A percentile compares a stretch with the other conserved stretches of the same genome.
phyloP scores from a whole-genome alignment of 2,113 vertebrate species.

The Xenopus borealis region DNA sequence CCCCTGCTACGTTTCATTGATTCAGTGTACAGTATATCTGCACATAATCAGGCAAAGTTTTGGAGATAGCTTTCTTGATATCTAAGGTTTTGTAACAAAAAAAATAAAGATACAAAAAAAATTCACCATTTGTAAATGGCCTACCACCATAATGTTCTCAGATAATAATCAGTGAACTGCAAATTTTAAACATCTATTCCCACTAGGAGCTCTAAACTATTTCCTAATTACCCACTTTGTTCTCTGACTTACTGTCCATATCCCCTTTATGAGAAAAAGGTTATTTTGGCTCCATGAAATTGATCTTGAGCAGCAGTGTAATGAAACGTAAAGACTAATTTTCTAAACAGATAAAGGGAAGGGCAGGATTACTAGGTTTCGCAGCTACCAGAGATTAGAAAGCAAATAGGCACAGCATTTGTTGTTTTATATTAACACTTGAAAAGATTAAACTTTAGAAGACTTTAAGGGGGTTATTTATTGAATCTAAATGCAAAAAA shows the following conservation, averaged over 20 bases:
- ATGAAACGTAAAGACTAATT: slow-evolving; percentile 7
- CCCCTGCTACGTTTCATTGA: slow-evolving; percentile 27
- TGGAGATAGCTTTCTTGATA: slow-evolving; percentile 11
- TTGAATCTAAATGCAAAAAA: too few relatives aligned
- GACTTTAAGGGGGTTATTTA: too few relatives aligned
- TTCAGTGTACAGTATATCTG: background rate
- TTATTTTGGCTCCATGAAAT: slow-evolving; percentile 11
- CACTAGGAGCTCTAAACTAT: slow-evolving; percentile 1
- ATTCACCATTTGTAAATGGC: slow-evolving; percentile 7
- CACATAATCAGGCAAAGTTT: slow-evolving; percentile 23
- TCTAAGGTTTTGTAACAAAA: slow-evolving; percentile 15
- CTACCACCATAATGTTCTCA: background rate
- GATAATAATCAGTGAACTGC: slow-evolving; percentile 23
- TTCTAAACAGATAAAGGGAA: background rate
- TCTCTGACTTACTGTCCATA: slow-evolving; percentile 1
- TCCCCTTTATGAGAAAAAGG: slow-evolving; percentile 11
- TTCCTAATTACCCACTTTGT: slow-evolving; percentile 15
- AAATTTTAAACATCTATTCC: background rate
- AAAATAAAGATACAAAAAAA: background rate
- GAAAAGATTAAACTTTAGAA: too few relatives aligned
- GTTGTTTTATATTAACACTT: too few relatives aligned
- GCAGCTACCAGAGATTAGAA: too few relatives aligned
- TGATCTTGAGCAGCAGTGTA: slow-evolving; percentile 5
- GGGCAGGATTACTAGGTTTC: too few relatives aligned
- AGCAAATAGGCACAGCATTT: too few relatives aligned